Conservation (phyloP, 2,113 vertebrate genomes). For the Rhinopithecus roxellana region DNA sequence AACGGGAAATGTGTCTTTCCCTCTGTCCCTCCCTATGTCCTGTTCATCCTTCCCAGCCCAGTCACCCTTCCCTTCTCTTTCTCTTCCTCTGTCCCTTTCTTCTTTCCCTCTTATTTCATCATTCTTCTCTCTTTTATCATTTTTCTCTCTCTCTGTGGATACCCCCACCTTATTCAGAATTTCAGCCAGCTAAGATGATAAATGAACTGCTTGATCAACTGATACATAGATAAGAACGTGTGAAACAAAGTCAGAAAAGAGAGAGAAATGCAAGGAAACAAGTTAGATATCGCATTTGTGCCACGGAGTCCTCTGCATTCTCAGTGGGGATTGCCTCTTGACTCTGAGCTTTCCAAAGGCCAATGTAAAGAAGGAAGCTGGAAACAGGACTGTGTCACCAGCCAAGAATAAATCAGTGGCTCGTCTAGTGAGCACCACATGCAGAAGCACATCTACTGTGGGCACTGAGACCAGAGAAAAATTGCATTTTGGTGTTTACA, state of each 20-base stretch:
- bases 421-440: too few relatives aligned
- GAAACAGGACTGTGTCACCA: not conserved
- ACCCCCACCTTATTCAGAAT: not conserved
- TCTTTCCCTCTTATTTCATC: not conserved
- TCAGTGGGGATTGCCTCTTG: not conserved
- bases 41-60: not conserved
- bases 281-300: not conserved
- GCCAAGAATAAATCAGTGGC: not conserved
- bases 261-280: not conserved
- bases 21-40: not conserved
- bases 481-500: not conserved
- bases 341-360: not conserved
- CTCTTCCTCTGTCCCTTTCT: not conserved
- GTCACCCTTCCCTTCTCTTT: not conserved
- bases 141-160: not conserved
- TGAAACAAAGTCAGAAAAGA: not conserved
- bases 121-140: not conserved
- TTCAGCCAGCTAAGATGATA: not conserved
- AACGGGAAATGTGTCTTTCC: fast-evolving
- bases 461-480: not conserved
- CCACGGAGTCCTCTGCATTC: not conserved
- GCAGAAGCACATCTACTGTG: not conserved
- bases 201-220: not conserved
- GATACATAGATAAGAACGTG: not conserved
- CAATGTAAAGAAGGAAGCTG: not conserved